A percentile compares a stretch with the other conserved stretches of the same genome.
These are phyloP conservation scores for Scyliorhinus canicula DNA, from an alignment of 2,797 vertebrate genomes.

Conservation along the genomic window DNA sequence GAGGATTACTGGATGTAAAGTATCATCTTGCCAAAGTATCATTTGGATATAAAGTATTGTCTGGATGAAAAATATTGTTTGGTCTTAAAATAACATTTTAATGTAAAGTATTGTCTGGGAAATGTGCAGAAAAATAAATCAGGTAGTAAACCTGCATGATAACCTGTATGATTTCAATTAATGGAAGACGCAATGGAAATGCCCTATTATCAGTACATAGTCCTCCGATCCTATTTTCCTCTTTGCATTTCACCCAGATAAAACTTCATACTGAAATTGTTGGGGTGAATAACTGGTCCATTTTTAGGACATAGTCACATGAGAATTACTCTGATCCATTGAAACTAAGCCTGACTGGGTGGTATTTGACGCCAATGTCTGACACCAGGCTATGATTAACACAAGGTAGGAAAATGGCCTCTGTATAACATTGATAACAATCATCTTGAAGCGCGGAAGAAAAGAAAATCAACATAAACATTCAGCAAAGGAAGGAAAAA, in stretches of 20 bases:
- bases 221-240: background rate
- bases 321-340: background rate
- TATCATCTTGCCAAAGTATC: background rate
- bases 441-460: background rate
- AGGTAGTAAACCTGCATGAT: background rate
- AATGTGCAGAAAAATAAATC: background rate
- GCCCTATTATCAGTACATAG: background rate
- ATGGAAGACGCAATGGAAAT: background rate
- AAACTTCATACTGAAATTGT: background rate
- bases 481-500: background rate
- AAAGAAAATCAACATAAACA: background rate
- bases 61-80: no score
- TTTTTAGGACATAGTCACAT: background rate
- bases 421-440: background rate
- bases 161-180: background rate
- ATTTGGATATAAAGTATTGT: background rate
- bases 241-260: background rate
- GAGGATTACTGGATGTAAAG: no score
- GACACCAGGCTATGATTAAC: background rate
- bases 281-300: background rate
- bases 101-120: background rate
- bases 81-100: background rate
- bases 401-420: background rate
- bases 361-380: background rate
- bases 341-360: background rate